Percentiles rank a stretch among this genome's conserved stretches.
Conservation (phyloP, 2,113 vertebrate genomes). For the Galeopterus variegatus region DNA sequence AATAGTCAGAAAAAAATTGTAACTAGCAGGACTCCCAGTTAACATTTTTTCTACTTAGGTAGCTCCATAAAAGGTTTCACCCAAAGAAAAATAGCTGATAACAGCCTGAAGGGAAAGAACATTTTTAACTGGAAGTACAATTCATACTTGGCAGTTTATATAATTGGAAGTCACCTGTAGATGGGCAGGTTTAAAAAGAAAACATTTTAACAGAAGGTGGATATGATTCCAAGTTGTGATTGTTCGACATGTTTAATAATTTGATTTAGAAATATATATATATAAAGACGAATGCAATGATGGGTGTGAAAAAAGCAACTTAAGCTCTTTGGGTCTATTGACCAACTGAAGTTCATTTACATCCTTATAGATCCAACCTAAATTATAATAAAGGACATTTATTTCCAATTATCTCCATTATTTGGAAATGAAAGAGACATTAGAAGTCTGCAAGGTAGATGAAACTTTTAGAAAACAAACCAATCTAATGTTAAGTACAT, state of each 20-base stretch:
- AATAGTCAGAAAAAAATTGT: background rate
- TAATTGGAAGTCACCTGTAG: background rate
- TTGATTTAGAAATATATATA: background rate
- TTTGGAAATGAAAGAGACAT: slow-evolving; percentile 35
- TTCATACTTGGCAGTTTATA: background rate
- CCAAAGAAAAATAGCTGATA: background rate
- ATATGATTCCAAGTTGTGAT: slow-evolving; percentile 1
- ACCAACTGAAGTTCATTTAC: background rate
- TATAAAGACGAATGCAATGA: background rate
- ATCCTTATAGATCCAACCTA: background rate
- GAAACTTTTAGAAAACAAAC: slow-evolving; percentile 15
- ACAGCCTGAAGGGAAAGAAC: background rate
- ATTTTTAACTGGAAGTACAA: slow-evolving; percentile 47
- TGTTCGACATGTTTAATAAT: background rate
- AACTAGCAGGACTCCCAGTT: background rate
- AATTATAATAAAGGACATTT: slow-evolving; percentile 37
- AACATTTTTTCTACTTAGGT: background rate
- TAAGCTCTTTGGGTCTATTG: slow-evolving; percentile 1
- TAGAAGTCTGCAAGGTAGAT: background rate
- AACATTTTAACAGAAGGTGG: slow-evolving; percentile 1
- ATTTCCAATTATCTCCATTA: slow-evolving; percentile 32
- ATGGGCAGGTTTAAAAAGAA: slow-evolving; percentile 26
- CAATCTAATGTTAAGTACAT: background rate
- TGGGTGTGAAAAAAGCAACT: background rate
- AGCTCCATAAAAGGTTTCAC: background rate